phyloP scores from a whole-genome alignment of 1,140 invertebrate species.

The Neuroterus valhalla region DNA sequence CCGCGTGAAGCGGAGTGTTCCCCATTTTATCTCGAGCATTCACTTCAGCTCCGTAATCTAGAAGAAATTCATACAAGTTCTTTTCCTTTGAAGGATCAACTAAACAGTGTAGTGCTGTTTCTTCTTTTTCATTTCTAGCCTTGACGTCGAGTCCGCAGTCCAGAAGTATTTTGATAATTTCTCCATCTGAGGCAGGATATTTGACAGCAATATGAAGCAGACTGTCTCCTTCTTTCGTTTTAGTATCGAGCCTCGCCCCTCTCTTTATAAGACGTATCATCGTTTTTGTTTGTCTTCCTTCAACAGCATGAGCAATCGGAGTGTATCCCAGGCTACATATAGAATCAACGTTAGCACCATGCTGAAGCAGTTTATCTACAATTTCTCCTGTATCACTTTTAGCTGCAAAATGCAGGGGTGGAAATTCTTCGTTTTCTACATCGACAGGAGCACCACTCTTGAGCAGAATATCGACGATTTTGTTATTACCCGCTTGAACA shows the following conservation, averaged over 20 bases:
- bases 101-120: background rate
- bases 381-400: too few species aligned
- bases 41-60: background rate
- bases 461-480: background rate
- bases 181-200: background rate
- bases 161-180: background rate
- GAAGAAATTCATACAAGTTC: background rate
- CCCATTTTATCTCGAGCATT: background rate
- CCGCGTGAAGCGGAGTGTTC: background rate
- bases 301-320: too few species aligned
- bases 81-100: background rate
- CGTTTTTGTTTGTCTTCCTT: too few species aligned
- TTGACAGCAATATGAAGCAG: too few species aligned
- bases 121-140: background rate
- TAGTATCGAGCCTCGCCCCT: too few species aligned
- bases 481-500: background rate
- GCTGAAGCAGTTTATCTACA: too few species aligned
- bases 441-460: background rate
- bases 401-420: too few species aligned
- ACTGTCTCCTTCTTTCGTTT: too few species aligned
- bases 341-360: too few species aligned
- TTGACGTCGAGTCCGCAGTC: background rate
- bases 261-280: too few species aligned
- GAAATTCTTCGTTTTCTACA: background rate
- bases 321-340: too few species aligned